Evolutionary conservation across 2,797 vertebrate species (phyloP).

Genomic region (Salarias fasciatus): DNA sequence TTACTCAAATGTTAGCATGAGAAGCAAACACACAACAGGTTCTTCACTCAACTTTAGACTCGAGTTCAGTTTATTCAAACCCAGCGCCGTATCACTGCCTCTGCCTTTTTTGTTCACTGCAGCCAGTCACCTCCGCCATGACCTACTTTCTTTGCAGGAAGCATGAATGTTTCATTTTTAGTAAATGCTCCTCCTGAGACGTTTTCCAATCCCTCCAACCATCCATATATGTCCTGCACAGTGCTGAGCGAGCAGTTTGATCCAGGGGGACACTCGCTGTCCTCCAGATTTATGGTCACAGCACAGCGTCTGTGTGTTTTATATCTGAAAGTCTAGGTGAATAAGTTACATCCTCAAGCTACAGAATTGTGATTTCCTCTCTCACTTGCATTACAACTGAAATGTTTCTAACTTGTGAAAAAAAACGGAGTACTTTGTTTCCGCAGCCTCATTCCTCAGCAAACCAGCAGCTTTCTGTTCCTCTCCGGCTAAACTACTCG

Average conservation of each 20-base stretch:
- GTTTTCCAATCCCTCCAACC: not conserved
- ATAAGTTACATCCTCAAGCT: not conserved
- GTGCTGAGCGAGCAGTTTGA: conserved; percentile 8
- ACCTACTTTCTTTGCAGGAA: not conserved
- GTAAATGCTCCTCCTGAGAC: conserved; percentile 1
- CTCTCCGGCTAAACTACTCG: conserved; percentile 14
- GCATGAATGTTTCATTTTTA: conserved; percentile 1
- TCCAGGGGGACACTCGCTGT: conserved; percentile 53
- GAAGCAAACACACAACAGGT: too few relatives aligned
- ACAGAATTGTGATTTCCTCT: not conserved
- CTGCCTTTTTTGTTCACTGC: not conserved
- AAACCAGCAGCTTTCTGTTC: conserved; percentile 16
- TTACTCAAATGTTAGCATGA: too few relatives aligned
- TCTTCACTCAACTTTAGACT: too few relatives aligned
- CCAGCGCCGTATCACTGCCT: not conserved
- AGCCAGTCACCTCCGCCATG: not conserved
- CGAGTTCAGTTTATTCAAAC: too few relatives aligned
- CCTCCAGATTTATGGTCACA: conserved; percentile 78
- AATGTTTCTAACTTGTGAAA: not conserved
- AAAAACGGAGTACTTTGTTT: too few relatives aligned
- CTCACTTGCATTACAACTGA: not conserved
- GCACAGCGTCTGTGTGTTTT: not conserved
- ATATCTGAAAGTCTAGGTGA: not conserved
- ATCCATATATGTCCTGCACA: not conserved
- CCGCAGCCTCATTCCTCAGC: not conserved